Conservation (phyloP, 92 coral and sea anemone genomes). For the Hydrozoanthus gracilis region DNA sequence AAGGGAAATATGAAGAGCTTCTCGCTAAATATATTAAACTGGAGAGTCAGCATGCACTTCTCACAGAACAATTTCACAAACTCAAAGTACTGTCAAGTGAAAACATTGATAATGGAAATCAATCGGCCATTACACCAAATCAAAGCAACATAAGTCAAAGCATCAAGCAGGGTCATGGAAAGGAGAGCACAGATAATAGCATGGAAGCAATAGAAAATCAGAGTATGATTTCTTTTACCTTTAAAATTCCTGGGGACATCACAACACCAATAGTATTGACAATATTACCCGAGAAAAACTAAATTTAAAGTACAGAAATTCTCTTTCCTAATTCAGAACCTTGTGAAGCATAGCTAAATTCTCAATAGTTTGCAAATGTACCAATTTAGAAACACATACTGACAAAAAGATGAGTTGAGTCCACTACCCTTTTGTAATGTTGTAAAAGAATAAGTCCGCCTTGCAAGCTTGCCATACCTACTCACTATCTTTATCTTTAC, state of each 20-base stretch:
- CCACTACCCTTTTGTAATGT: too few species aligned
- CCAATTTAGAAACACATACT: too few species aligned
- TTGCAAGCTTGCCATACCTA: too few species aligned
- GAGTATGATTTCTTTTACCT: conserved; percentile 11
- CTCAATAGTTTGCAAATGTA: too few species aligned
- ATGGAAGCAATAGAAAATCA: neutral
- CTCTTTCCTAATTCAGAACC: too few species aligned
- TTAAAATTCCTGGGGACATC: conserved; percentile 16
- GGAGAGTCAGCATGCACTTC: neutral
- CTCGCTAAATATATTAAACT: neutral
- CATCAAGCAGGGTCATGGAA: neutral
- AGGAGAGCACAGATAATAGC: neutral
- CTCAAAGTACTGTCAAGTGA: neutral
- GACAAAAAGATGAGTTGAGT: too few species aligned
- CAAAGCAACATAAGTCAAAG: neutral
- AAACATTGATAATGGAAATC: neutral
- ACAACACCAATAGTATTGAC: conserved; percentile 17
- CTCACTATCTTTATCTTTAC: too few species aligned
- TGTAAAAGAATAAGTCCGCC: too few species aligned
- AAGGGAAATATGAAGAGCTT: conserved; percentile 16
- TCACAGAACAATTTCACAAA: neutral
- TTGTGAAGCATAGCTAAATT: too few species aligned
- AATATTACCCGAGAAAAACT: neutral
- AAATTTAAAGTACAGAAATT: too few species aligned
- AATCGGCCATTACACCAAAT: neutral